Evolutionary conservation across 2,888 invertebrate genomes (phyloP), one percentile per base, ranked within the genome.

Genomic region (Plagodis pulveraria): DNA sequence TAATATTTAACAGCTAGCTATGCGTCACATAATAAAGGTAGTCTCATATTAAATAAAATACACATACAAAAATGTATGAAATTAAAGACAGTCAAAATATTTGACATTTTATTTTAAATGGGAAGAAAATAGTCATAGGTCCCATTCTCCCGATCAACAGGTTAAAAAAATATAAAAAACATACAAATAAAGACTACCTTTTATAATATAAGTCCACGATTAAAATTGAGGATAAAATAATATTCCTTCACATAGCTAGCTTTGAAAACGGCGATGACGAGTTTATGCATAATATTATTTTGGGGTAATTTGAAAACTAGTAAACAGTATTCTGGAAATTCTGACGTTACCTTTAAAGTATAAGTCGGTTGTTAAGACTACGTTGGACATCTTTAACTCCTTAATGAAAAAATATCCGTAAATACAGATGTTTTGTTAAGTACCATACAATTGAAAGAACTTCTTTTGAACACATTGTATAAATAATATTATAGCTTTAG

Each of bases 101-200:
- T 50, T 5, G 40, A 10, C 10, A 10, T 33, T 53, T 62, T 62
- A 50, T 58, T 56, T 60, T 62, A 59, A 65, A 63, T 66, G 72
- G 73, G 72, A 74, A 72, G 70, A 72, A 74, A 69, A 68, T 49
- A 73, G 73, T 70, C 66, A 64, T 56, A 52, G 65, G 63, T 74
- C 79, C 76, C 80, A 74, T 70, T 70, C 68, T 69, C 77, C 80
- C 74, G 80, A 63, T 80, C 80, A 79, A 83, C 81, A 73, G 76
- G 79, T n/a, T 54, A 63, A 65, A 63, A 62, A 58, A 63, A 67
- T 62, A 38, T 38, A 72, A 22, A n/a, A 66, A 11, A 44, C 44
- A 63, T 52, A 63, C 56, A 61, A 65, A 60, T 59, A 53, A 58
- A 50, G 40, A 58, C 58, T 63, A 62, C 52, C 54, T 52, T 55